These are phyloP conservation scores for Isoperla grammatica DNA, from an alignment of 2,888 invertebrate species.

Conservation along the genomic window DNA sequence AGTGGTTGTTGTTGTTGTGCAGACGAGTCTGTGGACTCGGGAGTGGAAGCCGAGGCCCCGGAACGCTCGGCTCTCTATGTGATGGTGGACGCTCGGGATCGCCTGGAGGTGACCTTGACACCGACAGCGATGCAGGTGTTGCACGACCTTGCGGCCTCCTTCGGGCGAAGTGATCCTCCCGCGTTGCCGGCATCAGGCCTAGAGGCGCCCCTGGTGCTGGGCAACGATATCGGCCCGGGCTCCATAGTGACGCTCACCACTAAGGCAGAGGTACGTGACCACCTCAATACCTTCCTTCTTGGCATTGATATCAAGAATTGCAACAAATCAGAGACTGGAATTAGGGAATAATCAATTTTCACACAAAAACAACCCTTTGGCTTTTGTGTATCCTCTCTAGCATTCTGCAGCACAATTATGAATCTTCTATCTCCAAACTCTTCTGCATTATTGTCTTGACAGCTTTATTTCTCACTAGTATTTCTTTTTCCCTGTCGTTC, in stretches of 20 bases:
- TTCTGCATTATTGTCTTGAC: too few relatives aligned
- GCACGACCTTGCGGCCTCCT: constrained; percentile 44
- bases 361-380: too few relatives aligned
- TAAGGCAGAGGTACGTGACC: constrained; percentile 34
- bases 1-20: background rate
- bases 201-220: constrained; percentile 46
- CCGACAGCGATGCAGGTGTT: constrained; percentile 57
- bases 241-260: constrained; percentile 37
- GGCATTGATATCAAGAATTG: too few relatives aligned
- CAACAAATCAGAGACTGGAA: too few relatives aligned
- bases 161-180: constrained; percentile 43
- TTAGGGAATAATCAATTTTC: too few relatives aligned
- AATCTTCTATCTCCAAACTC: too few relatives aligned
- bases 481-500: too few relatives aligned
- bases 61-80: constrained; percentile 58
- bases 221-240: constrained; percentile 55
- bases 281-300: too few relatives aligned
- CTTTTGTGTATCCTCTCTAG: too few relatives aligned
- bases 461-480: too few relatives aligned
- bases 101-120: constrained; percentile 62
- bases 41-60: constrained; percentile 44
- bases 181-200: constrained; percentile 42
- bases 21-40: constrained; percentile 49
- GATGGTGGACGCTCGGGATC: constrained; percentile 60
- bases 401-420: too few relatives aligned